Conservation (phyloP, 2,113 vertebrate genomes). For the Plestiodon gilberti region DNA sequence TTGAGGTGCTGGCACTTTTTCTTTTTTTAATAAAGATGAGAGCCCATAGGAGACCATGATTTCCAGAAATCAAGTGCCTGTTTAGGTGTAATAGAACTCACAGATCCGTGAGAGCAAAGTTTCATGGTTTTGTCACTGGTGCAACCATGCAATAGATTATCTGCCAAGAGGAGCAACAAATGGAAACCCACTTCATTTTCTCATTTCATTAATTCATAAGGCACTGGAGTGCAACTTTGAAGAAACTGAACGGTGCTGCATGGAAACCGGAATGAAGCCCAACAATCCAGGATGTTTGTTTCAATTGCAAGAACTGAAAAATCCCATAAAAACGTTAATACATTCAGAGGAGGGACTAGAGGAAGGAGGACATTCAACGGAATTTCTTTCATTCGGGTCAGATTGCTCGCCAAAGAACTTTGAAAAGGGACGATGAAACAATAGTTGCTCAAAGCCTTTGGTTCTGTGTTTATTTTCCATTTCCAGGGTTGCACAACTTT, state of each 20-base stretch:
- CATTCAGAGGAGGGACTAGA: slow-evolving; percentile 8
- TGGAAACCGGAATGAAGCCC: neutral
- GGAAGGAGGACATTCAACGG: neutral
- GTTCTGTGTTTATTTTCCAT: neutral
- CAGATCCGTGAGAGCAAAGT: neutral
- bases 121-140: neutral
- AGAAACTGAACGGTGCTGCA: neutral
- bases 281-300: slow-evolving; percentile 16
- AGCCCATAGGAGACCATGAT: neutral
- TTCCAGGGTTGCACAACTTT: neutral
- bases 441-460: neutral
- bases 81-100: neutral
- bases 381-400: slow-evolving; percentile 32
- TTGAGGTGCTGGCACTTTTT: neutral
- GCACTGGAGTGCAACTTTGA: slow-evolving; percentile 3
- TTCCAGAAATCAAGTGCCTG: neutral
- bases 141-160: slow-evolving; percentile 26
- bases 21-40: neutral
- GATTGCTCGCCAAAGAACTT: neutral
- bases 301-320: slow-evolving; percentile 5
- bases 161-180: slow-evolving; percentile 21
- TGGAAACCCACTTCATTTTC: slow-evolving; percentile 4
- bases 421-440: neutral
- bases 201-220: slow-evolving; percentile 33
- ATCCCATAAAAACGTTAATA: slow-evolving; percentile 24